Base-by-base conservation (phyloP, 2,888 invertebrate species). In the Coleophora flavipennella region DNA sequence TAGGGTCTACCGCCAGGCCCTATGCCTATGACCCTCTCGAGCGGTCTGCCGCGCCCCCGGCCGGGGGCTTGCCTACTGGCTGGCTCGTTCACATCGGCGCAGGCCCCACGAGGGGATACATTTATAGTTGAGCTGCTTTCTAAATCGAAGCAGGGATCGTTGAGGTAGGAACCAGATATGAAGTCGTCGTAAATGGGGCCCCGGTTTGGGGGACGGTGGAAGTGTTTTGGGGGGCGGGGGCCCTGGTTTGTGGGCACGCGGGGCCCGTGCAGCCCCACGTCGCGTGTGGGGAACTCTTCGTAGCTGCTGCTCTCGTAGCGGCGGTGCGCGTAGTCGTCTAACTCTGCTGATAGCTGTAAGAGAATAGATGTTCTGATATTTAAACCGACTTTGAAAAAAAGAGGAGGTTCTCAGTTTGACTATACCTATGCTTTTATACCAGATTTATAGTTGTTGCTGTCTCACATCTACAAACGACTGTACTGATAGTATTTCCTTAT, bases 281-380 rank as follows among this genome's bases (percentile, higher is more conserved):
- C 60, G 13, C 50, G 49, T 0, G 55, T 57, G 8, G 57, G 58
- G 26, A 31, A 42, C 25, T 53, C 53, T 8, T 51, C 54, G 39
- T 36, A 48, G 14, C 46, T 39, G 14, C 25, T 38, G 14, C n/a
- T 11, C 27, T 42, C 28, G 35, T 13, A 33, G 9, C 9, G 13
- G 13, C 32, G 34, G 34, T 33, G 31, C 35, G 31, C 20, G 20
- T 4, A 20, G 20, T 20, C 20, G 3, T 20, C 20, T 6, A 20
- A 6, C 20, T 20, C 20, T 6, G 20, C 20, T 3, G 20, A 20
- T 6, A 20, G 20, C 20, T 20, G 20, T 3, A 20, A n/a, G n/a
- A n/a, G n/a, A n/a, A n/a, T n/a, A n/a, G n/a, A n/a, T n/a, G n/a
- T n/a, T n/a, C n/a, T n/a, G n/a, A n/a, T n/a, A n/a, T n/a, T n/a